Conservation (phyloP, 2,113 vertebrate species). For the Apus apus region DNA sequence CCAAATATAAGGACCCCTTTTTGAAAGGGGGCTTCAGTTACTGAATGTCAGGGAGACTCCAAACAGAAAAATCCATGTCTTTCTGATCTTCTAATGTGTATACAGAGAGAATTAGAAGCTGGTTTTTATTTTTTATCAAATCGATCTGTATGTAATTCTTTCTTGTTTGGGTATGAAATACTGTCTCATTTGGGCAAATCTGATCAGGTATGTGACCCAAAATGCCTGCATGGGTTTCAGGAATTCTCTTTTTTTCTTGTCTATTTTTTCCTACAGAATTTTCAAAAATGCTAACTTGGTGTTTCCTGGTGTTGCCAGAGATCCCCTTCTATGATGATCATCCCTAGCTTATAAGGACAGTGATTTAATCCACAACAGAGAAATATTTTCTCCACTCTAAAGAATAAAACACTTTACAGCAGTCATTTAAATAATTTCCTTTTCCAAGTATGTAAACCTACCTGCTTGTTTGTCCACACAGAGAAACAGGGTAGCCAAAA, state of each 20-base stretch:
- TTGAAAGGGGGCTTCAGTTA: neutral
- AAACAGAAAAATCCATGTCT: neutral
- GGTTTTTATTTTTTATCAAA: neutral
- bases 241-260: neutral
- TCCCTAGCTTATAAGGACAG: neutral
- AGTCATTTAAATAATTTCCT: neutral
- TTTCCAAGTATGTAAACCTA: neutral
- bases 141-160: neutral
- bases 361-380: neutral
- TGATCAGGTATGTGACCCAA: neutral
- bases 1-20: neutral
- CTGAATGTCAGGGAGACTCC: neutral
- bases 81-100: neutral
- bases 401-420: neutral
- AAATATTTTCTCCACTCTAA: neutral
- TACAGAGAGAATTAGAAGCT: neutral
- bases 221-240: neutral
- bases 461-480: neutral
- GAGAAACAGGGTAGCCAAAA: neutral
- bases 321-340: neutral
- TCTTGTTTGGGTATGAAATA: neutral
- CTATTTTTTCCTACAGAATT: neutral
- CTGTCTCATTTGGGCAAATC: neutral
- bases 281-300: neutral
- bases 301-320: neutral